These are phyloP conservation scores for Empis livida DNA, from an alignment of 2,888 invertebrate genomes.

Conservation along the genomic window DNA sequence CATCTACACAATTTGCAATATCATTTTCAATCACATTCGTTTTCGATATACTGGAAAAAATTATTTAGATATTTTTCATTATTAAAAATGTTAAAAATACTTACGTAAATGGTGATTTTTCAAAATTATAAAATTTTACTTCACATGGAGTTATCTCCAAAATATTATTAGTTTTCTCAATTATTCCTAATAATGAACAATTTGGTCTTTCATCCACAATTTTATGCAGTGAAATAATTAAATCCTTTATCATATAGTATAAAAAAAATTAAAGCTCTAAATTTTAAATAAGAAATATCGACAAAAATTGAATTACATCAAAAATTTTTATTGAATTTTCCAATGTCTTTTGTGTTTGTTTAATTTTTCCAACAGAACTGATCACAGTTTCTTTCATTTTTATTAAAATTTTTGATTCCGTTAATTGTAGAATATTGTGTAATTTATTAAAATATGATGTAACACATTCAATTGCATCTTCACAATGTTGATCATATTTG, in stretches of 20 bases:
- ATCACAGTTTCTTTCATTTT: slow-evolving; percentile 16
- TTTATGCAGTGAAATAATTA: background rate
- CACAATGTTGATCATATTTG: slow-evolving; percentile 22
- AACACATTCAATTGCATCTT: slow-evolving; percentile 19
- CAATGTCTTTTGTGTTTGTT: background rate
- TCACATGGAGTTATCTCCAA: slow-evolving; percentile 7
- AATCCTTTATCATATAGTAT: background rate
- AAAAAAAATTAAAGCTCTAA: background rate
- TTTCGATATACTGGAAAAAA: too few species aligned
- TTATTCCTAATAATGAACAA: background rate
- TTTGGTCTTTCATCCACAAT: background rate
- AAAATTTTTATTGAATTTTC: slow-evolving; percentile 1
- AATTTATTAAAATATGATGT: slow-evolving; percentile 23
- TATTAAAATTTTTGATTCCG: slow-evolving; percentile 21
- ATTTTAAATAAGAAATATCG: background rate
- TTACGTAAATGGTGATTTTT: slow-evolving; percentile 9
- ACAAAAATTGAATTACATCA: slow-evolving; percentile 4
- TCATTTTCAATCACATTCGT: too few species aligned
- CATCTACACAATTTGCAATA: too few species aligned
- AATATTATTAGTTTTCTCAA: slow-evolving; percentile 6
- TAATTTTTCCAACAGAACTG: background rate
- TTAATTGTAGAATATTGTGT: slow-evolving; percentile 26
- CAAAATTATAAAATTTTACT: slow-evolving; percentile 3
- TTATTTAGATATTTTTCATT: background rate
- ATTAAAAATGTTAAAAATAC: background rate